Conservation (phyloP, 53 echinoderm and acorn worm genomes). For the Echinarachnius parma region DNA sequence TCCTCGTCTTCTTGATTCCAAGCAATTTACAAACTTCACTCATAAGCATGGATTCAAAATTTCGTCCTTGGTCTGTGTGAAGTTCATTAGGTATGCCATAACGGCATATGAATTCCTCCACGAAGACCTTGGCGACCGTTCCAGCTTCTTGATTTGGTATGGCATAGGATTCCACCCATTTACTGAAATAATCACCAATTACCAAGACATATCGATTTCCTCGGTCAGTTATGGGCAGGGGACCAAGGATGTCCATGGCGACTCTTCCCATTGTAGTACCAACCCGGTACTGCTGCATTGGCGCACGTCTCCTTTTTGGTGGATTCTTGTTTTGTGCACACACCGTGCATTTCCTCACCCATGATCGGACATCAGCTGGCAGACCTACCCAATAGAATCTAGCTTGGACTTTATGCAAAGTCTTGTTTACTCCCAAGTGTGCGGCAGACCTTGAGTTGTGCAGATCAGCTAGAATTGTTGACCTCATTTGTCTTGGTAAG, state of each 20-base stretch:
- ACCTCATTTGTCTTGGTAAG: neutral
- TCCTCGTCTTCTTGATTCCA: no score
- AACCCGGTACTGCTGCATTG: slow-evolving; percentile 9
- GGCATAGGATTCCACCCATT: slow-evolving; percentile 45
- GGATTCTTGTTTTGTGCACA: slow-evolving; percentile 24
- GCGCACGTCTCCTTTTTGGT: slow-evolving; percentile 3
- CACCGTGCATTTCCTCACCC: neutral
- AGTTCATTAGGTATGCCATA: no score
- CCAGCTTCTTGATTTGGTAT: slow-evolving; percentile 29
- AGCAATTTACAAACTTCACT: no score
- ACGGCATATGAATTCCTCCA: no score
- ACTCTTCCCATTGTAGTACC: slow-evolving; percentile 17
- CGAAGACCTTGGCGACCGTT: slow-evolving; percentile 29
- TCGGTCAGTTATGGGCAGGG: neutral
- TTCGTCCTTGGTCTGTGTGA: slow-evolving; percentile 46
- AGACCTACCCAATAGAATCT: slow-evolving; percentile 33
- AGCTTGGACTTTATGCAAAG: slow-evolving; percentile 13
- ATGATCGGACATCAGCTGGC: slow-evolving; percentile 22
- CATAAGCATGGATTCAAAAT: no score
- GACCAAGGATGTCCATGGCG: slow-evolving; percentile 31
- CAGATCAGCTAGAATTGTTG: neutral
- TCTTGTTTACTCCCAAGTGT: slow-evolving; percentile 30
- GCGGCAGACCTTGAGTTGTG: neutral
- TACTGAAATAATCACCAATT: slow-evolving; percentile 31
- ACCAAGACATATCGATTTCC: slow-evolving; percentile 43